Base-by-base conservation (phyloP, 2,888 invertebrate species). In the Agapostemon virescens region DNA sequence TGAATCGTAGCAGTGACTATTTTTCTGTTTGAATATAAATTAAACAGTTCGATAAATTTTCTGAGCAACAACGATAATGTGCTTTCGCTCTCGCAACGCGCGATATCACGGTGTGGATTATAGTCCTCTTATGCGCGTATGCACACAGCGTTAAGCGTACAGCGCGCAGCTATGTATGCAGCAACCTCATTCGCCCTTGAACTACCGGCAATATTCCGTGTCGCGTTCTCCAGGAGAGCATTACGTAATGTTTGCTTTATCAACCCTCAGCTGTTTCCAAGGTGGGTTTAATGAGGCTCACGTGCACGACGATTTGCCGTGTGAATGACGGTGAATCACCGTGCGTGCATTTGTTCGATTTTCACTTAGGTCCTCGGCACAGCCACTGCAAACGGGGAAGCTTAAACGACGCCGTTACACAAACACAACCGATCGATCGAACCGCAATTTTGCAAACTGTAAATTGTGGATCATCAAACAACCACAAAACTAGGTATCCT, bases 31-130 rank as follows among this genome's bases (percentile, higher is more conserved):
- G n/a, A n/a, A n/a, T n/a, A n/a, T n/a, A n/a, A n/a, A n/a, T n/a
- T 38, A 38, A 0, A 38, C 7, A 9, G 7, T 9, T 38, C 36
- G 7, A 20, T 45, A 20, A 45, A 45, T 45, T 7, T 45, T 45
- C 45, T 1, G 20, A 45, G 20, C 23, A 23, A 23, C 23, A 52
- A 52, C 9, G 52, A 23, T 23, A 1, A 13, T n/a, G 13, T 23
- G 52, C 52, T 52, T 52, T 52, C 20, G 69, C 61, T 61, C 63
- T 67, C 36, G 64, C 74, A 85, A 77, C 70, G 70, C 64, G 30
- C 40, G 80, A 75, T 82, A 82, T 85, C 82, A 82, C 74, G 49
- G 82, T 84, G 84, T 80, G 82, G 80, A 80, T 84, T 85, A 58
- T 79, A 67, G 67, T 73, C 33, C 52, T 23, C 23, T 40, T 4